Percentiles rank a stretch among this genome's conserved stretches.
These are phyloP conservation scores for Xiphophorus hellerii DNA, from an alignment of 2,113 vertebrate genomes.

Conservation along the genomic window DNA sequence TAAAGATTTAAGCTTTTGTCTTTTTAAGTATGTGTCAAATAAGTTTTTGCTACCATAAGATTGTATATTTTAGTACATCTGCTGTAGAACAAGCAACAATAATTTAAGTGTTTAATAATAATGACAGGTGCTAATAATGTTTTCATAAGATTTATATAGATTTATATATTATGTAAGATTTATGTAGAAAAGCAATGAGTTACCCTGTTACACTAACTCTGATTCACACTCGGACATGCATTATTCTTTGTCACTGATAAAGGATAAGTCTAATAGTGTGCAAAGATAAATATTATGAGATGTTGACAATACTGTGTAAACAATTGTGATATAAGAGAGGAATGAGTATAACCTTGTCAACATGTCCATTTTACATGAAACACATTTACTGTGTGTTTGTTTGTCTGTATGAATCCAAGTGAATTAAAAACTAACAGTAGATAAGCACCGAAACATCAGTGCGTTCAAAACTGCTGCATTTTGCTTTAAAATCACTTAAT, in stretches of 20 bases:
- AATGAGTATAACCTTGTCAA: not conserved
- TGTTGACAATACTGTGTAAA: not conserved
- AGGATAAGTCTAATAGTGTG: not conserved
- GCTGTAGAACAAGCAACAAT: not conserved
- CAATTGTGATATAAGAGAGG: not conserved
- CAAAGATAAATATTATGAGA: not conserved
- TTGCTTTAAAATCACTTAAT: not conserved
- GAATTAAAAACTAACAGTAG: not conserved
- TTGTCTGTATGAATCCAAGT: not conserved
- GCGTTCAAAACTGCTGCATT: not conserved
- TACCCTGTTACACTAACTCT: not conserved
- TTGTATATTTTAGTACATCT: not conserved
- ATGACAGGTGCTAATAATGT: constrained; percentile 28
- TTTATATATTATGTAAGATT: too few species aligned
- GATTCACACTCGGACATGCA: not conserved
- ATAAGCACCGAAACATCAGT: not conserved
- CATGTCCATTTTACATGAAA: not conserved
- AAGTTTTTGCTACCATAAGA: not conserved
- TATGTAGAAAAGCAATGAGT: not conserved
- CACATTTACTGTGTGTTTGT: not conserved
- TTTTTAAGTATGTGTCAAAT: not conserved
- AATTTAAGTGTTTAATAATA: constrained; percentile 5
- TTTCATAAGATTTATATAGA: constrained; percentile 21
- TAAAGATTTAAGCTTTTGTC: not conserved
- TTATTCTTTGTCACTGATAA: constrained; percentile 3